Evolutionary conservation across 2,113 vertebrate genomes (phyloP).

Genomic region (Ahaetulla prasina): DNA sequence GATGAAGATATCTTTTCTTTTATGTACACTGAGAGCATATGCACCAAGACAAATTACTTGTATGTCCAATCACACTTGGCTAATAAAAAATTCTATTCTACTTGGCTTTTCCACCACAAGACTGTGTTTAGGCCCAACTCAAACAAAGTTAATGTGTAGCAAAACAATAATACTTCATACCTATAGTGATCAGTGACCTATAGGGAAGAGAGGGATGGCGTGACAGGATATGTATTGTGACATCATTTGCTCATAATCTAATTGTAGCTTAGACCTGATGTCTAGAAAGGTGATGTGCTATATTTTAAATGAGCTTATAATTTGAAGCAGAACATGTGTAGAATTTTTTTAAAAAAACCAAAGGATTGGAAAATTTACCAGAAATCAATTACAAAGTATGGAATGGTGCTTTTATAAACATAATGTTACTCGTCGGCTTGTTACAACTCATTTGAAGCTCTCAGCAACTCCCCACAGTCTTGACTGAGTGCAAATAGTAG

Average conservation of each 20-base stretch:
- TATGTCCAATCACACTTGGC: too few species aligned
- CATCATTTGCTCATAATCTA: not conserved
- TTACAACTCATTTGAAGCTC: not conserved
- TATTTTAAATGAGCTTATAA: not conserved
- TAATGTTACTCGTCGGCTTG: not conserved
- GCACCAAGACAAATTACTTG: too few species aligned
- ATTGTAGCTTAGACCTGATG: not conserved
- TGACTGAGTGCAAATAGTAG: not conserved
- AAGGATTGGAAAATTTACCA: not conserved
- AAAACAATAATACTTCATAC: not conserved
- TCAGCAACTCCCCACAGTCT: not conserved
- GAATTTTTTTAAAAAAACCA: not conserved
- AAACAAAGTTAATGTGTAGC: not conserved
- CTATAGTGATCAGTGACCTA: not conserved
- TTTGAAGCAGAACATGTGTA: not conserved
- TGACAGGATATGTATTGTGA: not conserved
- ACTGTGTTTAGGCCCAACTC: not conserved
- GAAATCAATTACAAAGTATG: not conserved
- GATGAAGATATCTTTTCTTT: too few species aligned
- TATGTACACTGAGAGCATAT: too few species aligned
- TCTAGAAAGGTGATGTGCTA: not conserved
- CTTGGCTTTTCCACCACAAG: not conserved
- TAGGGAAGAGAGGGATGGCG: not conserved
- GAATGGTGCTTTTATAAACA: not conserved
- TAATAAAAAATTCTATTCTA: too few species aligned